Evolutionary conservation across 2,888 invertebrate species (phyloP), one percentile per base, ranked within the genome.

Genomic region (Fissipunctia ypsillon): DNA sequence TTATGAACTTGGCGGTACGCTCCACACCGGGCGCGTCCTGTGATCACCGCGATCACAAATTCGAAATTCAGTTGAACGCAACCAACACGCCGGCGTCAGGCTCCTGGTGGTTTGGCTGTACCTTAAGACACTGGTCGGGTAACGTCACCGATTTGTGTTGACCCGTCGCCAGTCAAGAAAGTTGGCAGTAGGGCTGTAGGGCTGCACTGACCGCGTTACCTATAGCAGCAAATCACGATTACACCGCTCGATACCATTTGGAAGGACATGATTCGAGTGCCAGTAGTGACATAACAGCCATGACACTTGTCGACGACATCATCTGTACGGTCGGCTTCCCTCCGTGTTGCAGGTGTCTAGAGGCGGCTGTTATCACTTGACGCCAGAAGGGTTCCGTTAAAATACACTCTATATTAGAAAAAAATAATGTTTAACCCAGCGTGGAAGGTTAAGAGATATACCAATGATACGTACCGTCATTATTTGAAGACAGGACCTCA

Each of bases 381-480:
- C 25, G 2, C 16, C 52, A 52, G 52, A 25, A 52, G 25, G 5
- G 52, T 25, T 25, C 52, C 0, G 5, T 25, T 12, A 4, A 50
- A n/a, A 50, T n/a, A n/a, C 22, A 4, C n/a, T 12, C 50, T 48
- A 50, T 12, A 12, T 50, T n/a, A 10, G 5, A 14, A 14, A 25
- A 48, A 52, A 25, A n/a, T 12, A 10, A 10, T 52, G 14, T n/a
- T n/a, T 14, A n/a, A 16, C 25, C 52, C 14, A 28, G 7, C 7
- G 25, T 54, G 14, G 14, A 16, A 19, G 16, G 12, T 45, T 68
- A 19, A 0, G 0, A 50, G 12, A 56, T 25, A 14, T 2, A 25
- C 2, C 25, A 7, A 14, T n/a, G 2, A 41, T 5, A 73, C 84
- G 83, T 84, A 93, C 93, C 93, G 89, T 90, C 80, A 61, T 77